Base-by-base conservation (phyloP, 2,797 vertebrate genomes). In the Petrocephalus sullivani region DNA sequence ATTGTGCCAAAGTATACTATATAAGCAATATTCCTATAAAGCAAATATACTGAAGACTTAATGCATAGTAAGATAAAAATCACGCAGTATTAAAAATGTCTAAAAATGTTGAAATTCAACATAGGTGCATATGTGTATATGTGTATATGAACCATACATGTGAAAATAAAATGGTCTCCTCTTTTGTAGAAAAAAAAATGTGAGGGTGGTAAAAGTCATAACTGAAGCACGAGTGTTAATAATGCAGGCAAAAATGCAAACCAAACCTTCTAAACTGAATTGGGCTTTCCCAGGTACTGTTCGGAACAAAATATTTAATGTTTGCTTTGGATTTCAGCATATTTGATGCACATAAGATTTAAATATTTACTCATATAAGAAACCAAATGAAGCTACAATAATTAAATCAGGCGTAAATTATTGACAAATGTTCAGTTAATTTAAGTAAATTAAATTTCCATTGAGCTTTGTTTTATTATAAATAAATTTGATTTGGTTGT, bases 401-500 rank as follows among this genome's bases (percentile, higher is more conserved):
- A 87, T 81, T 81, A 57, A 37, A 78, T 81, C 53, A 87, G 49
- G 16, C n/a, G 75, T 81, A 49, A 81, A 81, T 81, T 49, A 49
- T 81, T 14, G 37, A 75, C 67, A 37, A 54, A 87, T 56, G 87
- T 58, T 56, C 41, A 71, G 28, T 75, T 49, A 46, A 78, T 58
- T 81, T 56, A 58, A 87, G 53, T 87, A 56, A 81, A 87, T 87
- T 67, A 41, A 57, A n/a, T 78, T 58, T 75, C 71, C 64, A 54
- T 28, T 57, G 28, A 37, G 12, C 33, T 41, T 87, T 21, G 14
- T 54, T 28, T 82, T 41, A 75, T 75, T 75, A 16, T 12, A 82
- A 51, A 82, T 82, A 51, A 82, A 82, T 82, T 54, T 19, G 14
- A 54, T 87, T 87, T 58, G 87, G 16, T 33, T 33, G 10, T 49